Evolutionary conservation across 2,797 vertebrate species (phyloP), one percentile per base, ranked within the genome.

Genomic region (Halcyon leucocephala): DNA sequence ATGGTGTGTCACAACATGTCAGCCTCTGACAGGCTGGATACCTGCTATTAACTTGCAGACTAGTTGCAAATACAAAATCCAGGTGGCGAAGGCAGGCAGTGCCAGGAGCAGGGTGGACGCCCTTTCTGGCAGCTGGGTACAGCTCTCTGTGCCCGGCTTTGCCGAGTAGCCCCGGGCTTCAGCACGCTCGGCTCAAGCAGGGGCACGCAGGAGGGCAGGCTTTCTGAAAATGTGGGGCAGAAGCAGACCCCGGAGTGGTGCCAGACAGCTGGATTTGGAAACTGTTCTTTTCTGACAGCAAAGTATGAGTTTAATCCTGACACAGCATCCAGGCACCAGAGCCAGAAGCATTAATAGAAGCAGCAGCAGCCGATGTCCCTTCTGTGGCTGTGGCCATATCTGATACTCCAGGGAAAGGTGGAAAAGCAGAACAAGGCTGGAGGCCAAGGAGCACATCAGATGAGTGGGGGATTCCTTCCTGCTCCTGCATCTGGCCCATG

Each of bases 21-120:
- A 97, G 97, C 69, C 83, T 93, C 95, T 97, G 97, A 97, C 97
- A 97, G 97, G 90, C 95, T 94, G 96, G 96, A 95, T 97, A 96
- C 96, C 96, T 97, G 97, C 96, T 96, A 97, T 97, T 97, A 96
- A 85, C 94, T 94, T 65, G 57, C 93, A 97, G 96, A 69, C 74
- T 90, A 67, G 96, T 31, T 81, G 94, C 92, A 97, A 96, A 96
- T 91, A 95, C 94, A 92, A 96, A 95, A 91, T 88, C 89, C 90
- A 96, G 95, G 95, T 90, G 95, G 85, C 64, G 95, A 78, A 19
- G 2, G 64, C 15, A 95, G 89, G 92, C 88, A 41, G 90, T 80
- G 95, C 80, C 89, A 92, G 86, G 42, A 85, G 84, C 79, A 28
- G 91, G n/a, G 95, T 0, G 58, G 87, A 1, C 11, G 52, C 58